phyloP scores from a whole-genome alignment of 2,888 invertebrate genomes.

The Habrosyne pyritoides region DNA sequence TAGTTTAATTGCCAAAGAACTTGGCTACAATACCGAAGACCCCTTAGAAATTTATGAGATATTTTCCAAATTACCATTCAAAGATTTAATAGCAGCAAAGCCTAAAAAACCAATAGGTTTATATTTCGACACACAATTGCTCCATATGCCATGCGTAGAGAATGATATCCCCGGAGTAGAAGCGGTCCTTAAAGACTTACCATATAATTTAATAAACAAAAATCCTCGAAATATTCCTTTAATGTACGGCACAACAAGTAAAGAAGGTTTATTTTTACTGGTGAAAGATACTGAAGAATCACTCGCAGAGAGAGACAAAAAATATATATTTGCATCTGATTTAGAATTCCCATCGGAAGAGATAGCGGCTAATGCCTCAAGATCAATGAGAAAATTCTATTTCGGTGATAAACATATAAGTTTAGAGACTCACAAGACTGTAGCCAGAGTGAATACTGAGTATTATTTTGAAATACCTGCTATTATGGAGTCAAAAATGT shows the following conservation, averaged over 20 bases:
- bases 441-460: constrained; percentile 64
- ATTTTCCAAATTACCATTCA: constrained; percentile 50
- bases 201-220: constrained; percentile 58
- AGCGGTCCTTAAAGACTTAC: constrained; percentile 61
- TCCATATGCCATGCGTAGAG: constrained; percentile 71
- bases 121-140: constrained; percentile 66
- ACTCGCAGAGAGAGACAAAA: constrained; percentile 48
- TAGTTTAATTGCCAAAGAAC: constrained; percentile 58
- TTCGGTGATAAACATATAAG: constrained; percentile 70
- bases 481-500: constrained; percentile 56
- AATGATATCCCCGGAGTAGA: constrained; percentile 58
- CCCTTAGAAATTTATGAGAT: constrained; percentile 65
- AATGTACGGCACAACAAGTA: constrained; percentile 63
- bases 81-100: constrained; percentile 49
- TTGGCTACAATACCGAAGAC: constrained; percentile 59
- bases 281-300: constrained; percentile 40
- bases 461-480: constrained; percentile 70
- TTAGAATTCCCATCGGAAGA: constrained; percentile 56
- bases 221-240: constrained; percentile 52
- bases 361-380: constrained; percentile 49
- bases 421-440: constrained; percentile 59
- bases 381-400: constrained; percentile 65
- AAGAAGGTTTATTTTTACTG: constrained; percentile 58
- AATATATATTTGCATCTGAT: constrained; percentile 70
- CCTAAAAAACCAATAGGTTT: constrained; percentile 56